Evolutionary conservation across 1,140 invertebrate species (phyloP), one percentile per base, ranked within the genome.

Genomic region (Bombus terrestris): DNA sequence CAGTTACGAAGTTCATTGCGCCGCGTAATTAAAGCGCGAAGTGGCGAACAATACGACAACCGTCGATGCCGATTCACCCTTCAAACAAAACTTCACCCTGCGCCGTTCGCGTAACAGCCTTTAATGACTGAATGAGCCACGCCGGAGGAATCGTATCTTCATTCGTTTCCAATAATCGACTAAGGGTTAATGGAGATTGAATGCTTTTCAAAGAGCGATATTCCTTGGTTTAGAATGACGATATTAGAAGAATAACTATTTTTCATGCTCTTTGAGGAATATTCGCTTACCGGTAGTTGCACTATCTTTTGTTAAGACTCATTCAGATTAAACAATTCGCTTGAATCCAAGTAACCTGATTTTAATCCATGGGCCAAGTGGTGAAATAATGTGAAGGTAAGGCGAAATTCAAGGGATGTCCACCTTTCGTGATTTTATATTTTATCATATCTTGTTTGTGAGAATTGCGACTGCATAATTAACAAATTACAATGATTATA

Each of bases 1-100:
- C 53, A 83, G 69, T 85, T 80, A 53, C 64, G 53, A 83, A 81
- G 84, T 86, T 86, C 80, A 86, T 69, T 83, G 69, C 75, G 57
- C 68, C 57, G 43, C 68, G 62, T 83, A 83, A 86, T 83, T 83
- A 83, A 79, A 83, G 43, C 80, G 69, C 81, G 69, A 83, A 79
- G 74, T 68, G 62, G 81, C 47, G 75, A 73, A 83, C 81, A 86
- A 78, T 79, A 62, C 66, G 68, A 80, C 64, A 73, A 66, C 69
- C 62, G 41, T 71, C 53, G 43, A 82, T 86, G 47, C 43, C 25
- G 62, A 39, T 71, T 37, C 64, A 18, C 53, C 75, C 18, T 66
- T 83, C 81, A 35, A 82, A 81, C 53, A 57, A 62, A 72, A 82
- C 64, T 82, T 86, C 43, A 69, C 73, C 43, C 76, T 35, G 43